Evolutionary conservation across 2,113 vertebrate species (phyloP), one percentile per base, ranked within the genome.

Genomic region (Dunckerocampus dactyliophorus): DNA sequence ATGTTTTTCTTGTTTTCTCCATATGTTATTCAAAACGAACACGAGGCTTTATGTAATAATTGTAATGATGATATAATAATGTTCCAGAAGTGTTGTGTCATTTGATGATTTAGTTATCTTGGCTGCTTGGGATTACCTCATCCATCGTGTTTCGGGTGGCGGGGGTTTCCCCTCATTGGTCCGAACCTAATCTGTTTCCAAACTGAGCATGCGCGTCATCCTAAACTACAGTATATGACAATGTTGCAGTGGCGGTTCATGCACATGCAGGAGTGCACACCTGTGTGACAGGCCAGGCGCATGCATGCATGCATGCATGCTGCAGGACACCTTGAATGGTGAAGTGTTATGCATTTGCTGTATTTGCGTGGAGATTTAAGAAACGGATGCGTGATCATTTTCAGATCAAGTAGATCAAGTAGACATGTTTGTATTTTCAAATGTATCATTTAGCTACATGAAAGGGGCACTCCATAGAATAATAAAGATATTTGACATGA

Each of bases 141-240:
- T 61, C 74, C 76, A 69, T 67, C 75, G 16, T 12, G 19, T 21
- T 56, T 15, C 31, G 20, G 20, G 37, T 39, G 37, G 76, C 67
- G 79, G 81, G 80, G 75, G 72, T 78, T 77, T 9, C 34, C 34
- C 69, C 66, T 68, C 73, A 82, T 82, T 84, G 79, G 78, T 82
- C 82, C 72, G 73, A 79, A 72, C 69, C 80, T 84, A 71, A 81
- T 77, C 77, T 81, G 67, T 71, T 24, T 20, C 17, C 59, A 4
- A 7, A 85, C 72, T 77, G 89, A 74, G 82, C 87, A 89, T 88
- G 88, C 88, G 86, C 85, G 71, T 50, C 73, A 75, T 72, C 67
- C 80, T 77, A 74, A 72, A 83, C 77, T 77, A 39, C 37, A 11
- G 1, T 7, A 39, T 5, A 78, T 80, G 63, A 69, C 75, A 76